Base-by-base conservation (phyloP, 2,888 invertebrate genomes). In the Lepidochitona cinerea region DNA sequence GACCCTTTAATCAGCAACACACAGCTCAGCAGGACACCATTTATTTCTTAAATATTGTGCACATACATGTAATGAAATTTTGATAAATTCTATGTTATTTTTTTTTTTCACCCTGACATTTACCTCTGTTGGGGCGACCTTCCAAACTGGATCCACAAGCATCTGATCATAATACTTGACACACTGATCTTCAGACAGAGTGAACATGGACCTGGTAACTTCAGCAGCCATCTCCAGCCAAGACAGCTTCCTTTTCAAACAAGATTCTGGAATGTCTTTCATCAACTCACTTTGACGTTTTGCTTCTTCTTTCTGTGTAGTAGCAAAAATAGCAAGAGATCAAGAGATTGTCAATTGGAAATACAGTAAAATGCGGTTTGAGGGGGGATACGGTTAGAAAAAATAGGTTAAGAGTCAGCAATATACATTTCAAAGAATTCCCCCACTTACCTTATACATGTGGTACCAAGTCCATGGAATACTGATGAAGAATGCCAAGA, bases 111-210 rank as follows among this genome's bases (percentile, higher is more conserved):
- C 23, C 7, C 7, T 37, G 9, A 37, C 29, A n/a, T 73, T 35
- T 37, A 82, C 83, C 79, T 80, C 79, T 26, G 79, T 78, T 0
- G 80, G 80, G 18, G 77, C 72, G 23, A 82, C 82, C 37, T 76
- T 81, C 75, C 78, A 78, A 49, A 79, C 53, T 5, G 83, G 81
- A 41, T 81, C 80, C 3, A 80, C 72, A 35, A 80, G 33, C 23
- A 82, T 33, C 37, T 71, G 71, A 59, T 82, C 80, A 53, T 79
- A 78, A 69, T 79, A 81, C 33, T 72, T 68, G 0, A 69, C 52
- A 74, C 83, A 83, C 35, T 70, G 71, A 53, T 83, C 80, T 1
- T 70, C 36, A 14, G 68, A 32, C 37, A 82, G 68, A 1, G 74
- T 59, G 70, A 81, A 75, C 9, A 68, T 4, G 18, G 73, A 37